These are phyloP conservation scores for Cliona cf. orientalis DNA, from an alignment of 37 sponge, comb jelly and placozoan species.

Conservation along the genomic window DNA sequence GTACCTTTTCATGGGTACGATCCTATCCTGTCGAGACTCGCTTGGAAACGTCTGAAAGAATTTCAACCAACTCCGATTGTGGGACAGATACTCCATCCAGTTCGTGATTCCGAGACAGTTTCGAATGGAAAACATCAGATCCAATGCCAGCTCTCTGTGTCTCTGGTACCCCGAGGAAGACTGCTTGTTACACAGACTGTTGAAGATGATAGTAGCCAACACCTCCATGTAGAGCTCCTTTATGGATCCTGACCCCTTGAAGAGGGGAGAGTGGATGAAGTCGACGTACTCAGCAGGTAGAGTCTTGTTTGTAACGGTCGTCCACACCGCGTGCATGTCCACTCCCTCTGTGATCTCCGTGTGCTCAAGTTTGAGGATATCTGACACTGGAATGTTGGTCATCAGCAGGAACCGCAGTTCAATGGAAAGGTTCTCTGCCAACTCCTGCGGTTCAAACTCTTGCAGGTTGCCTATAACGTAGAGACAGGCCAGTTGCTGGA, in stretches of 20 bases:
- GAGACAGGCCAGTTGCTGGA: conserved; percentile 14
- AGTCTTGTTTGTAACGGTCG: neutral
- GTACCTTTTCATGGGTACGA: neutral
- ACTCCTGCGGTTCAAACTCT: neutral
- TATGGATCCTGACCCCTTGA: neutral
- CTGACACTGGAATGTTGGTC: conserved; percentile 19
- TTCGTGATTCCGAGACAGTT: conserved; percentile 9
- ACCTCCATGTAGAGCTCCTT: conserved; percentile 17
- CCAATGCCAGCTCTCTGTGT: conserved; percentile 8
- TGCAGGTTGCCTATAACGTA: conserved; percentile 11
- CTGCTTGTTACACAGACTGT: conserved; percentile 7
- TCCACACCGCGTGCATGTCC: conserved; percentile 29
- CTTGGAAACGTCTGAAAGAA: conserved; percentile 1
- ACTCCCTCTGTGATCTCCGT: conserved; percentile 12
- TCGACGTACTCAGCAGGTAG: neutral
- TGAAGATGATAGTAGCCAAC: conserved; percentile 1
- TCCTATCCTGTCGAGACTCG: conserved; percentile 3
- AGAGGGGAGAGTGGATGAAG: neutral
- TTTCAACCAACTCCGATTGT: neutral
- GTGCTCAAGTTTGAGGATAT: conserved; percentile 7
- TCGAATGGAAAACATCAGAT: conserved; percentile 4
- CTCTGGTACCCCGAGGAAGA: neutral
- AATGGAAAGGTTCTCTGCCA: neutral
- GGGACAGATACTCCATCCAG: conserved; percentile 5
- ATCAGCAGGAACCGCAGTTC: neutral